These are phyloP conservation scores for Azorinus chamasolen DNA, from an alignment of 2,888 invertebrate genomes.

Conservation along the genomic window DNA sequence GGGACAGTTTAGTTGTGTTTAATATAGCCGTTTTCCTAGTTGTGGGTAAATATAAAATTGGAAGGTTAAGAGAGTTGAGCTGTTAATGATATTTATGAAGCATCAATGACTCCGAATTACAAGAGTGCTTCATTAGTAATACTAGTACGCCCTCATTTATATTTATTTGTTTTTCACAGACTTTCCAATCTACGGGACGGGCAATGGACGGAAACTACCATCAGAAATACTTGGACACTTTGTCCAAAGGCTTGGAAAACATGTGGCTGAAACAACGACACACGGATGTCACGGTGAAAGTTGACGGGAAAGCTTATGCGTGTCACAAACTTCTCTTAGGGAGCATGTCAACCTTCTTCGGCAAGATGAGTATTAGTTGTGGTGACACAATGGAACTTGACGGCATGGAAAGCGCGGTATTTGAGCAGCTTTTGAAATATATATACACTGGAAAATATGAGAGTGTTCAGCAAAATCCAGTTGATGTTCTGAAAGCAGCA, in stretches of 20 bases:
- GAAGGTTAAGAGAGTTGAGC: too few species aligned
- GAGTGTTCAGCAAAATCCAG: slow-evolving; percentile 92
- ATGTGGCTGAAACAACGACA: slow-evolving; percentile 52
- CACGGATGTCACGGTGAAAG: slow-evolving; percentile 59
- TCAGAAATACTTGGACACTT: slow-evolving; percentile 53
- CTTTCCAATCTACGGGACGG: neutral
- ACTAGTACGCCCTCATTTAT: too few species aligned
- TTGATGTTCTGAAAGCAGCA: slow-evolving; percentile 90
- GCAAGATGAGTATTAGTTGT: too few species aligned
- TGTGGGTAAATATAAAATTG: too few species aligned
- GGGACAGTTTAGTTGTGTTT: too few species aligned
- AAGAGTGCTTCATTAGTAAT: too few species aligned
- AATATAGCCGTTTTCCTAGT: too few species aligned
- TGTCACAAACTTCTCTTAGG: slow-evolving; percentile 55
- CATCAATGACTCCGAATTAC: too few species aligned
- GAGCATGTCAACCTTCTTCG: too few species aligned
- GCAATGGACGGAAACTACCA: slow-evolving; percentile 38
- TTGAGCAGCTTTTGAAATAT: slow-evolving; percentile 93
- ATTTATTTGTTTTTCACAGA: too few species aligned
- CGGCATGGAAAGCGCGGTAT: slow-evolving; percentile 90
- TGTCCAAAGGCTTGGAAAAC: slow-evolving; percentile 50
- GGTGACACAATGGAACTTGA: slow-evolving; percentile 35
- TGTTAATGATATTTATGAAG: too few species aligned
- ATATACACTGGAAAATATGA: slow-evolving; percentile 93
- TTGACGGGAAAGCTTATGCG: slow-evolving; percentile 44